These are phyloP conservation scores for Struthidea cinerea DNA, from an alignment of 2,113 vertebrate genomes.

Conservation along the genomic window DNA sequence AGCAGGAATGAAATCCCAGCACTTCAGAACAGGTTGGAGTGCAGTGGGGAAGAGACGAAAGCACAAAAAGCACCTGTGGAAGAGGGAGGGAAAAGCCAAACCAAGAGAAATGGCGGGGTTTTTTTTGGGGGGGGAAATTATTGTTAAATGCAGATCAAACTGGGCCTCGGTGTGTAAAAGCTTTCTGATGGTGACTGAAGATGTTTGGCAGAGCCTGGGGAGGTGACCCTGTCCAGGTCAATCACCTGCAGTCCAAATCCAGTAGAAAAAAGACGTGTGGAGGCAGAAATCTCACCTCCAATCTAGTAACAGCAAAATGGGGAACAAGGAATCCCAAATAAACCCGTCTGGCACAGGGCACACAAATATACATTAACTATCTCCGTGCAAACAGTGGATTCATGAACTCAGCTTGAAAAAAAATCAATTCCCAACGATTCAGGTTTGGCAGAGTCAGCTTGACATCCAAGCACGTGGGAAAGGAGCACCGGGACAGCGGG, in stretches of 20 bases:
- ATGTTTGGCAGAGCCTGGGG: not conserved
- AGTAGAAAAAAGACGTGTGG: not conserved
- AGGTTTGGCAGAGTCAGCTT: not conserved
- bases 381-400: not conserved
- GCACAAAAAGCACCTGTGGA: not conserved
- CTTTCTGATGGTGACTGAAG: not conserved
- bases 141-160: not conserved
- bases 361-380: not conserved
- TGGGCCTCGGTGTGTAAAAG: not conserved
- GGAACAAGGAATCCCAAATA: not conserved
- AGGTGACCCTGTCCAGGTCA: not conserved
- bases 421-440: not conserved
- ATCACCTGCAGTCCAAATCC: not conserved
- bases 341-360: not conserved
- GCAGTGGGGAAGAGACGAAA: fast-evolving
- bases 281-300: not conserved
- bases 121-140: not conserved
- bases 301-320: fast-evolving
- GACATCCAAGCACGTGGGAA: not conserved
- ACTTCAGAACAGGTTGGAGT: not conserved
- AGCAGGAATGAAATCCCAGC: not conserved
- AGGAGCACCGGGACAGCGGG: not conserved
- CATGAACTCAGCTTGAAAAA: not conserved
- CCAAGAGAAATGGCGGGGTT: not conserved
- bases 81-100: not conserved